Percentiles rank a stretch among this genome's conserved stretches.
Evolutionary conservation across 1,140 invertebrate genomes (phyloP).

Genomic region (Theocolax elegans): DNA sequence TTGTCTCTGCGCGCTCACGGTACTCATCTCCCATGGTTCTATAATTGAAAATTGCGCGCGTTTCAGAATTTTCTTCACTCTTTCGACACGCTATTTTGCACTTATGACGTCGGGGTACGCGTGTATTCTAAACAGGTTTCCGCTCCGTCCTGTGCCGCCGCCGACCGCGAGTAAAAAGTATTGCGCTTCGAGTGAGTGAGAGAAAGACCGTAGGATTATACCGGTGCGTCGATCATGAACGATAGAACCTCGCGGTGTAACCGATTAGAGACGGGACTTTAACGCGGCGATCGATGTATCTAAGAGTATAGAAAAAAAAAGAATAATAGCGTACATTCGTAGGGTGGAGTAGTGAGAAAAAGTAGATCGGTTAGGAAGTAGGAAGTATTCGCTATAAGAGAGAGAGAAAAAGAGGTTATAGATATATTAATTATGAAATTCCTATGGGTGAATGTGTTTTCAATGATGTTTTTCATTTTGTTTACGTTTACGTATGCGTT

Average conservation of each 20-base stretch:
- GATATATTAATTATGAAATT: no score
- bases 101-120: conserved; percentile 11
- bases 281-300: background rate
- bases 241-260: background rate
- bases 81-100: conserved; percentile 1
- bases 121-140: conserved; percentile 35
- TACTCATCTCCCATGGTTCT: background rate
- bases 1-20: background rate
- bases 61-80: conserved; percentile 21
- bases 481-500: no score
- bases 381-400: no score
- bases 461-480: no score
- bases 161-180: conserved; percentile 5
- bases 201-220: conserved; percentile 28
- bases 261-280: conserved; percentile 25
- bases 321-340: no score
- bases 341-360: no score
- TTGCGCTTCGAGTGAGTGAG: no score
- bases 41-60: conserved; percentile 26
- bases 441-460: no score
- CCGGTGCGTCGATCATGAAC: background rate
- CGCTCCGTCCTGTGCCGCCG: background rate
- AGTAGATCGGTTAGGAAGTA: no score
- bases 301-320: background rate
- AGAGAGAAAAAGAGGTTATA: no score